Base-by-base conservation (phyloP, 2,797 vertebrate species). In the Etheostoma perlongum region DNA sequence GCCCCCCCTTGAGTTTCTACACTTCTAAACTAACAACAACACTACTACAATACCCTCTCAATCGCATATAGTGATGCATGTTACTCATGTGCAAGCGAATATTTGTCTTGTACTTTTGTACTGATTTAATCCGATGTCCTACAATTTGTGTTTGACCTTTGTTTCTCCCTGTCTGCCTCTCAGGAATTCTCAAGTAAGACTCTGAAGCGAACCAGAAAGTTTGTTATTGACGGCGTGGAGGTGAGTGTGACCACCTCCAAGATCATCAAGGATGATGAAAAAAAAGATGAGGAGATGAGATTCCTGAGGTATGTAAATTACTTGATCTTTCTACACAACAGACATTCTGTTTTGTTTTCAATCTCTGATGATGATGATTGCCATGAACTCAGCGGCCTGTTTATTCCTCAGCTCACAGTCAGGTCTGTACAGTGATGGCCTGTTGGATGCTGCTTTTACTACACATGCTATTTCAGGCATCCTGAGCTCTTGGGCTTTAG, bases 241-340 rank as follows among this genome's bases (percentile, higher is more conserved):
- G 97, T 99, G 87, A 99, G 98, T 25, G 95, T 99, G 86, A 99
- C 98, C 76, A 99, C 98, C 51, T 98, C 97, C 0, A 99, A 99
- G 94, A 98, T 99, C 91, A 98, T 99, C 91, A 89, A 93, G 0
- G 98, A 99, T 0, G 98, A 99, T 46, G 97, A 99, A 91, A 98
- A 98, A 93, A 99, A 99, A 82, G 97, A 98, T 2, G 98, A 99
- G 79, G 98, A 99, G 88, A 99, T 99, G 97, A 92, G 98, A 64
- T 99, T 98, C 72, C 95, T 99, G 91, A 98, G 98, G 98, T 94
- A 91, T 87, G 95, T 73, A 58, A 18, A 23, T 5, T 2, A 52
- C 2, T 51, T 21, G 2, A n/a, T 30, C 44, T n/a, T 53, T 42
- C 27, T 14, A 16, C 30, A 33, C 4, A 5, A 30, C 30, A 27